Percentiles rank a stretch among this genome's conserved stretches.
These are phyloP conservation scores for Pandemis heparana DNA, from an alignment of 2,888 invertebrate species.

Conservation along the genomic window DNA sequence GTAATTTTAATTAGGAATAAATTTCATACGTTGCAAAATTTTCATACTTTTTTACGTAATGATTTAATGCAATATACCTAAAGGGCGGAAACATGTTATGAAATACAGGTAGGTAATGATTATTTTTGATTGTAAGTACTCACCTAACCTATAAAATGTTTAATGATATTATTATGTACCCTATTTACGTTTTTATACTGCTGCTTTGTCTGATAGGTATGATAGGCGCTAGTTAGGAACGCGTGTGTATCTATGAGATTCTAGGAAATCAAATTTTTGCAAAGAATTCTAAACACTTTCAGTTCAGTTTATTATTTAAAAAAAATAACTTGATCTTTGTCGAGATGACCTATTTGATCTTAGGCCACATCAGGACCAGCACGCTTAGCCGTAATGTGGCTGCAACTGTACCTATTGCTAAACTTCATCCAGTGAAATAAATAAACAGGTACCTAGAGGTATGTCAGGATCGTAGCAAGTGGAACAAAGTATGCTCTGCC, in stretches of 20 bases:
- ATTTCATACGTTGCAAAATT: slow-evolving; percentile 39
- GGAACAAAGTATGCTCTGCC: too few species aligned
- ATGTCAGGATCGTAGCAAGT: too few species aligned
- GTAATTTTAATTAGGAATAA: slow-evolving; percentile 20
- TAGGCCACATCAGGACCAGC: too few species aligned
- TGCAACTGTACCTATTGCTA: too few species aligned
- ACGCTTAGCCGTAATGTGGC: too few species aligned
- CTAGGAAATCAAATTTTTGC: not conserved
- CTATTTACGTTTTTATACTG: slow-evolving; percentile 10
- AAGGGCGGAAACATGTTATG: slow-evolving; percentile 20
- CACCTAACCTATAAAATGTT: not conserved
- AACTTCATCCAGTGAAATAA: too few species aligned
- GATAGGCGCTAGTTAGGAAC: not conserved
- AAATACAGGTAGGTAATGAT: slow-evolving; percentile 7
- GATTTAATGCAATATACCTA: slow-evolving; percentile 23
- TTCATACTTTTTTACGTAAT: slow-evolving; percentile 40
- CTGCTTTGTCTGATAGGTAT: not conserved
- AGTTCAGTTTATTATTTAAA: not conserved
- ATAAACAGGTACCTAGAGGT: too few species aligned
- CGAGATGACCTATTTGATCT: not conserved
- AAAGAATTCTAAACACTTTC: not conserved
- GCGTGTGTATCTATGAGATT: not conserved
- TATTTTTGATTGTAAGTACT: slow-evolving; percentile 10
- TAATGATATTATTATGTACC: not conserved
- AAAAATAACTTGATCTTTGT: not conserved